phyloP scores from a whole-genome alignment of 2,888 invertebrate genomes.

The Flexamia atlantica region DNA sequence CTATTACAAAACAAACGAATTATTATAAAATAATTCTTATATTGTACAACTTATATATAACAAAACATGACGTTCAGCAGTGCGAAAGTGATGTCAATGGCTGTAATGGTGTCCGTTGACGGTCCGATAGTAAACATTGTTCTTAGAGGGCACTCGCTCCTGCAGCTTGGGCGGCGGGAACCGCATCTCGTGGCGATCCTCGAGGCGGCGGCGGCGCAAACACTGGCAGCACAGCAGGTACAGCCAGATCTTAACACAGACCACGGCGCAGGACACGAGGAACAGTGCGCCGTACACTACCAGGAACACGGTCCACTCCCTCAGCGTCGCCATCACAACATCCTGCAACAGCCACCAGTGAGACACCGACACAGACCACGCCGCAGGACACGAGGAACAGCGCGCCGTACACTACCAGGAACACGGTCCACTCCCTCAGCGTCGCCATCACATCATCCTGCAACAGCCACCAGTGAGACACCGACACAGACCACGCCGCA shows the following conservation, averaged over 20 bases:
- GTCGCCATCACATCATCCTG: slow-evolving; percentile 48
- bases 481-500: slow-evolving; percentile 11
- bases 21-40: no score
- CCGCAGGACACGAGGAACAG: slow-evolving; percentile 42
- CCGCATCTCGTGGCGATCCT: slow-evolving; percentile 44
- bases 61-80: no score
- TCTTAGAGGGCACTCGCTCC: slow-evolving; percentile 40
- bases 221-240: slow-evolving; percentile 56
- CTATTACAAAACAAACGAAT: no score
- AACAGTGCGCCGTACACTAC: slow-evolving; percentile 53
- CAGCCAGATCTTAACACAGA: slow-evolving; percentile 53
- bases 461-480: slow-evolving; percentile 1
- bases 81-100: neutral
- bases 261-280: slow-evolving; percentile 39
- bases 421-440: slow-evolving; percentile 47
- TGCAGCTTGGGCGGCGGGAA: slow-evolving; percentile 56
- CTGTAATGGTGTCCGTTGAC: slow-evolving; percentile 14
- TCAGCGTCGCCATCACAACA: slow-evolving; percentile 53
- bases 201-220: neutral
- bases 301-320: slow-evolving; percentile 55
- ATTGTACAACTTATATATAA: no score
- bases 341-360: slow-evolving; percentile 22
- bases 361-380: slow-evolving; percentile 34
- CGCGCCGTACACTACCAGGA: slow-evolving; percentile 44
- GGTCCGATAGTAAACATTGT: slow-evolving; percentile 17